A percentile compares a stretch with the other conserved stretches of the same genome.
Conservation (phyloP, 2,113 vertebrate species). For the Psilopogon haemacephalus region DNA sequence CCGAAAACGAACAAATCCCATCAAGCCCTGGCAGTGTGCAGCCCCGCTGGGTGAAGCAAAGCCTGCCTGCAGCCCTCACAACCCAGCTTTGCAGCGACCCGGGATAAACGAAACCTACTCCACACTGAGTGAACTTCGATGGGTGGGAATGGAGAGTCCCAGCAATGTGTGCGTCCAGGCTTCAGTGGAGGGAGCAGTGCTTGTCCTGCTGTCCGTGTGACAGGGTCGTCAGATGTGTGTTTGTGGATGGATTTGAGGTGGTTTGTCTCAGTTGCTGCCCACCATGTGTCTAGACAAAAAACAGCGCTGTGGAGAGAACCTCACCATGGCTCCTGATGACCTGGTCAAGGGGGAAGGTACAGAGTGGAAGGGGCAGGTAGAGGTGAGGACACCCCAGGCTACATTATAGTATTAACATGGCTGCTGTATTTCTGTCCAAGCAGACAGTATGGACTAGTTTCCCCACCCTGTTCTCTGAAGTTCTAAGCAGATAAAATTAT, state of each 20-base stretch:
- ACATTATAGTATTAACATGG: background rate
- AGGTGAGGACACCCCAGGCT: background rate
- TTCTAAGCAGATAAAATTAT: background rate
- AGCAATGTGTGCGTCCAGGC: background rate
- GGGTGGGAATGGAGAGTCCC: background rate
- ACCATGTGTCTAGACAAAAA: background rate
- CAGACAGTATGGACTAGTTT: background rate
- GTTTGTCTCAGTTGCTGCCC: background rate
- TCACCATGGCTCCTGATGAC: background rate
- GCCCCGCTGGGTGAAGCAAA: background rate
- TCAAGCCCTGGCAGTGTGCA: background rate
- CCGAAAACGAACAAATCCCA: slow-evolving; percentile 16
- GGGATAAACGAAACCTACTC: background rate
- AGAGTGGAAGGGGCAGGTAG: background rate
- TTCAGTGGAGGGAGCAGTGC: background rate
- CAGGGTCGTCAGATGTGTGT: background rate
- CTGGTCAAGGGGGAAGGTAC: background rate
- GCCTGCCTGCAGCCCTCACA: background rate
- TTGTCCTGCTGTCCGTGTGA: background rate
- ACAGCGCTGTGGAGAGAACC: background rate
- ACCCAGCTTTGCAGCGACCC: background rate
- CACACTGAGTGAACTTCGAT: background rate
- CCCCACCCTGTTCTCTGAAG: background rate
- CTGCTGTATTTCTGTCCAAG: background rate
- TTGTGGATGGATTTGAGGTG: background rate